A percentile compares a stretch with the other conserved stretches of the same genome.
These are phyloP conservation scores for Falco naumanni DNA, from an alignment of 2,797 vertebrate species.

Conservation along the genomic window DNA sequence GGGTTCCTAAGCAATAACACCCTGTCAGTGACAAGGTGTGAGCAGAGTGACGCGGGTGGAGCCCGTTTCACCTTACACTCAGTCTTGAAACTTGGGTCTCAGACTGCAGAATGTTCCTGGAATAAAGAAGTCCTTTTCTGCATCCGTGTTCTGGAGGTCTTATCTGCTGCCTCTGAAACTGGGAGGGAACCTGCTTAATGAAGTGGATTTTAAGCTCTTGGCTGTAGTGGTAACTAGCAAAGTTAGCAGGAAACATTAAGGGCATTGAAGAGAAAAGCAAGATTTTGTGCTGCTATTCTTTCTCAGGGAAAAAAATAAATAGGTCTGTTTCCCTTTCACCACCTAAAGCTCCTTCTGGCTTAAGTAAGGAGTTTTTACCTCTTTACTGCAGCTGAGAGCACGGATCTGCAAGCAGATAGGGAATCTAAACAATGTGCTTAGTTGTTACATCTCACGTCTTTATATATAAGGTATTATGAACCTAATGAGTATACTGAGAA, in stretches of 20 bases:
- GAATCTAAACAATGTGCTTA: neutral
- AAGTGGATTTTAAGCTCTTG: neutral
- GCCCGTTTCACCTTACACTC: neutral
- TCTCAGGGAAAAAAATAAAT: neutral
- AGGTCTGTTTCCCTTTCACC: neutral
- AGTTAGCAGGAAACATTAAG: neutral
- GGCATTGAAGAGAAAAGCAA: neutral
- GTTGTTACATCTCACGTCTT: constrained; percentile 1
- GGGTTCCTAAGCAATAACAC: neutral
- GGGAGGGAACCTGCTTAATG: neutral
- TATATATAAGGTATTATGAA: neutral
- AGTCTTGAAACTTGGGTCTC: neutral
- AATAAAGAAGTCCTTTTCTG: neutral
- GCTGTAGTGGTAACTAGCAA: neutral
- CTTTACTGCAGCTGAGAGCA: neutral
- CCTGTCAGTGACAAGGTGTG: neutral
- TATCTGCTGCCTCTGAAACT: neutral
- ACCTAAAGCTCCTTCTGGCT: neutral
- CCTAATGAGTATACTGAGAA: neutral
- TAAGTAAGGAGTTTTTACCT: neutral
- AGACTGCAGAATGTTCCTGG: neutral
- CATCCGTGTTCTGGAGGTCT: neutral
- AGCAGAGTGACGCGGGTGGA: neutral
- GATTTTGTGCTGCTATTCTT: neutral
- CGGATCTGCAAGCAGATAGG: neutral